Evolutionary conservation across 2,888 invertebrate genomes (phyloP), one percentile per base, ranked within the genome.

Genomic region (Diarsia brunnea): DNA sequence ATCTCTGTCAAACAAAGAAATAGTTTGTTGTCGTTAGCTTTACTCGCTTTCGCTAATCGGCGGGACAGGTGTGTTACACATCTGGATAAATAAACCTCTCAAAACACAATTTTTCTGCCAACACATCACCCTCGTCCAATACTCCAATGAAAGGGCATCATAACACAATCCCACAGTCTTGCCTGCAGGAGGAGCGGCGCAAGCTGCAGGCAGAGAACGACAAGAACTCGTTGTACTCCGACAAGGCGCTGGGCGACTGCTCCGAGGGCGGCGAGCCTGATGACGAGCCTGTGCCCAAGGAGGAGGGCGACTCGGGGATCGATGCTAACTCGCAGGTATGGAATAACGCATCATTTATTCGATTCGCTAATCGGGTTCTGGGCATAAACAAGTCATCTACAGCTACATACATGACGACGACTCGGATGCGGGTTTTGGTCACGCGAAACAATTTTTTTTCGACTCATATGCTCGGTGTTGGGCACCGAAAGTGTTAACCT

Each of bases 231-330:
- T 94, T 97, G 79, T 98, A 97, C 91, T 97, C 97, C 87, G 98
- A 98, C 83, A 97, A 97, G 91, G 97, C 96, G 84, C 97, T 98
- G 84, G 97, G 98, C 84, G 97, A 98, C 88, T 96, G 97, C 90
- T 97, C 97, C n/a, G 96, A 96, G 89, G 95, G 95, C 85, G 97
- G 96, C 63, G 97, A 96, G 85, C 95, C 95, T 4, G 96, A 96
- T 84, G 95, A 96, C 92, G 95, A 95, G 90, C 94, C 95, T 76
- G 93, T 84, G 66, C 88, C 94, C 87, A 98, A 98, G 90, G 98
- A 99, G 93, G 98, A 98, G 93, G 98, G 98, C 45, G 98, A 98
- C 94, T 98, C 98, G 87, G 99, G 99, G 82, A 98, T 99, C 88
- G 99, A 99, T 93, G 98, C 98, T 79, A 98, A 98, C 94, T 98